Conservation (phyloP, 2,888 invertebrate genomes). For the Therioaphis trifolii region DNA sequence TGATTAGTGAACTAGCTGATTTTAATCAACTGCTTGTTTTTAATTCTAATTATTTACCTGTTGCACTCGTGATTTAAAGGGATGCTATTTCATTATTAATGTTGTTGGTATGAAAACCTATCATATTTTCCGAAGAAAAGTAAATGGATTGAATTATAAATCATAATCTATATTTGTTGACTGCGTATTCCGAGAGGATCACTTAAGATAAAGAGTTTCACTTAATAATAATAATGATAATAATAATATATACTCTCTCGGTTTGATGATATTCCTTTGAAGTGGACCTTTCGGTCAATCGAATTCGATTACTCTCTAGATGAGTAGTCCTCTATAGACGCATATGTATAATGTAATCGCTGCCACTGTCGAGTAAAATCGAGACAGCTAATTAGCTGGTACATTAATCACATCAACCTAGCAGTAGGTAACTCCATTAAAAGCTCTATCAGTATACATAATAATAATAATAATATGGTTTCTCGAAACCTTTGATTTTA, state of each 20-base stretch:
- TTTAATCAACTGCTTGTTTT: too few species aligned
- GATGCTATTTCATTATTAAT: too few species aligned
- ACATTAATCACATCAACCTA: constrained; percentile 48
- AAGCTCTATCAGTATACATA: constrained; percentile 21
- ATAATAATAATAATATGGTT: constrained; percentile 36
- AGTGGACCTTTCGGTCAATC: constrained; percentile 52
- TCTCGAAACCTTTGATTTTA: constrained; percentile 46
- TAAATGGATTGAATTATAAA: not conserved
- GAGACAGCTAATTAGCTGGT: constrained; percentile 48
- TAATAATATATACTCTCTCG: constrained; percentile 29
- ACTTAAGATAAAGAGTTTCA: constrained; percentile 43
- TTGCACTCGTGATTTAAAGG: too few species aligned
- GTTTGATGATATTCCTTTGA: constrained; percentile 27
- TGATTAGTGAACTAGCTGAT: too few species aligned
- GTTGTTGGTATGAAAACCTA: too few species aligned
- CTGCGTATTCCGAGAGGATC: not conserved
- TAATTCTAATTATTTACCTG: too few species aligned
- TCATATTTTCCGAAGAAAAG: not conserved
- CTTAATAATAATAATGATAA: constrained; percentile 31
- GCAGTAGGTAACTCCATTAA: constrained; percentile 37
- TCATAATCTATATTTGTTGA: constrained; percentile 8
- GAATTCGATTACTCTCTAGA: constrained; percentile 49
- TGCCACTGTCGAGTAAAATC: constrained; percentile 47
- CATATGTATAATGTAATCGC: constrained; percentile 29
- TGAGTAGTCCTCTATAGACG: not conserved